Conservation (phyloP, 2,797 vertebrate genomes). For the Pipistrellus kuhlii region DNA sequence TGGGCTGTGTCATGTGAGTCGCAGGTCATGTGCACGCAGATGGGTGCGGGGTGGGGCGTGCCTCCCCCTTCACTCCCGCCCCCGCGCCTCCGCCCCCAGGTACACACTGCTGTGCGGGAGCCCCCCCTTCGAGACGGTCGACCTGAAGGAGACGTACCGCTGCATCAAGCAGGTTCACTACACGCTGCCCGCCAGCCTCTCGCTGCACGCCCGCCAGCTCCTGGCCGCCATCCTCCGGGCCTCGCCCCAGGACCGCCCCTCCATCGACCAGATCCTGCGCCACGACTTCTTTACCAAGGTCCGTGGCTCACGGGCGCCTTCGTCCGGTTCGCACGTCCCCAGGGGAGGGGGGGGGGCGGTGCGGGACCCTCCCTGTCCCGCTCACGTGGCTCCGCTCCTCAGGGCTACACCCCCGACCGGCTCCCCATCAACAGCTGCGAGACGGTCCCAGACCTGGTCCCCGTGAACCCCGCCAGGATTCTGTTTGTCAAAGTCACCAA, state of each 20-base stretch:
- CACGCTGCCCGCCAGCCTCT: slow-evolving; percentile 93
- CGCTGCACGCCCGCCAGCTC: slow-evolving; percentile 94
- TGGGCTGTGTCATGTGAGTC: slow-evolving; percentile 98
- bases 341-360: not conserved
- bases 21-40: not conserved
- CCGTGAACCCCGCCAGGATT: slow-evolving; percentile 95
- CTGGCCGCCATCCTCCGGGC: slow-evolving; percentile 94
- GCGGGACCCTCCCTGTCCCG: slow-evolving; percentile 58
- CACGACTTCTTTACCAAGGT: slow-evolving; percentile 98
- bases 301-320: slow-evolving; percentile 44
- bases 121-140: slow-evolving; percentile 97
- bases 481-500: slow-evolving; percentile 98
- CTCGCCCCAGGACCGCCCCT: slow-evolving; percentile 93
- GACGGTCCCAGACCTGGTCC: slow-evolving; percentile 95
- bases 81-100: slow-evolving; percentile 84
- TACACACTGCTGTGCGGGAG: slow-evolving; percentile 97
- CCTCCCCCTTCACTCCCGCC: slow-evolving; percentile 32
- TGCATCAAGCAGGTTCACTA: slow-evolving; percentile 98
- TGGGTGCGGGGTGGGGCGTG: not conserved
- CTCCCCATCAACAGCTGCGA: slow-evolving; percentile 96
- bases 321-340: not conserved
- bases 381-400: slow-evolving; percentile 51
- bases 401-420: slow-evolving; percentile 97
- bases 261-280: slow-evolving; percentile 95
- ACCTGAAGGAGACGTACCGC: slow-evolving; percentile 98